Evolutionary conservation across 2,888 invertebrate genomes (phyloP).

Genomic region (Trissolcus japonicus): DNA sequence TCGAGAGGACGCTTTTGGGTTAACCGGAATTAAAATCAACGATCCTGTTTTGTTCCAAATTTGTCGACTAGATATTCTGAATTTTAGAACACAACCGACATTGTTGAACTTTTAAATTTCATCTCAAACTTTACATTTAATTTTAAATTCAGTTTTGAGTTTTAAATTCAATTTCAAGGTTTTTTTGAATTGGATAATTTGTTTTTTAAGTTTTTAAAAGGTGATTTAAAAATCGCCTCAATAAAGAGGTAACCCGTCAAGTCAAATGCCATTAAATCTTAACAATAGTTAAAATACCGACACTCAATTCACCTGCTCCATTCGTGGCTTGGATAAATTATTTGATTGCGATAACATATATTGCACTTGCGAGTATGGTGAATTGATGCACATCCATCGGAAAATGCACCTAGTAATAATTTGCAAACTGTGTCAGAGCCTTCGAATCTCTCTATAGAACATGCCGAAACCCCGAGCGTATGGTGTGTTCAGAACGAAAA

Average conservation of each 20-base stretch:
- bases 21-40: too few species aligned
- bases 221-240: too few species aligned
- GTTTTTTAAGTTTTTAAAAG: background rate
- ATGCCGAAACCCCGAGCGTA: constrained; percentile 55
- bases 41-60: too few species aligned
- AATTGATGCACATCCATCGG: constrained; percentile 27
- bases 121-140: too few species aligned
- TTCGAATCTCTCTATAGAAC: constrained; percentile 52
- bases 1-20: constrained; percentile 23
- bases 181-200: background rate
- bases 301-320: background rate
- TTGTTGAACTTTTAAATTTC: too few species aligned
- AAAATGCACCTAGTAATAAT: constrained; percentile 46
- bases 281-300: background rate
- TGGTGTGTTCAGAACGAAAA: constrained; percentile 55
- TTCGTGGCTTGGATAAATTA: constrained; percentile 11
- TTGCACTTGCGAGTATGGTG: constrained; percentile 11
- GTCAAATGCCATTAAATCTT: background rate
- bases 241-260: too few species aligned
- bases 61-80: too few species aligned
- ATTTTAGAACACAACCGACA: too few species aligned
- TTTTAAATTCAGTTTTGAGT: too few species aligned
- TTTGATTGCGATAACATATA: constrained; percentile 12
- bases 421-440: constrained; percentile 37
- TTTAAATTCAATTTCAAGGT: background rate